Evolutionary conservation across 2,797 vertebrate genomes (phyloP), one percentile per base, ranked within the genome.

Genomic region (Coluber constrictor): DNA sequence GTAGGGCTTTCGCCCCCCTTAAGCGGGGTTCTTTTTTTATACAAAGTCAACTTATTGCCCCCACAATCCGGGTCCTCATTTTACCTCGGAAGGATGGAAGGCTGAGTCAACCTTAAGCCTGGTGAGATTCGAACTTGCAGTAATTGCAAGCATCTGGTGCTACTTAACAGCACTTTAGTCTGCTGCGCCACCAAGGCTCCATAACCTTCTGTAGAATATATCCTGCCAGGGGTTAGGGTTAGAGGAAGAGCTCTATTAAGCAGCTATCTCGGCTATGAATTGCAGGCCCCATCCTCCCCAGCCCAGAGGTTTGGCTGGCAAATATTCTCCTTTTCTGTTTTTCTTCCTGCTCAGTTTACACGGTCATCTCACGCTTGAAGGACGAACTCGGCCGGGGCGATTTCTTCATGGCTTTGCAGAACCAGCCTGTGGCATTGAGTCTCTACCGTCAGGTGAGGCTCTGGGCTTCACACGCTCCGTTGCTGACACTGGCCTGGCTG

Each of bases 341-440:
- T n/a, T 29, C 13, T n/a, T 0, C 13, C 59, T 59, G 7, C 16
- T 3, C 95, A 99, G 99, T 99, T 18, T 99, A 99, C 97, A 99
- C 98, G 0, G 99, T 99, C 5, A 98, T 99, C 89, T 98, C 98
- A 1, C 98, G 98, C 95, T 97, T 99, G 96, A 99, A 99, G 97
- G 99, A 99, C 0, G 98, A 99, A 96, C 98, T 99, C 96, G 99
- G 99, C 95, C 97, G 99, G 29, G 99, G 99, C 95, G 98, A 99
- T 87, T 99, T 99, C 97, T 99, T 99, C 97, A 99, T 99, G 99
- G 99, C 98, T 0, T 96, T 99, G 93, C 98, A 98, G 96, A 99
- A 99, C 96, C 99, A 99, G 90, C 99, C 99, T 0, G 98, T 99
- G 10, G 99, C 99, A 9, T 97, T 99, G 51, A 99, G 99, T 95